Percentiles rank a stretch among this genome's conserved stretches.
Conservation (phyloP, 2,113 vertebrate genomes). For the Eulemur macaco region DNA sequence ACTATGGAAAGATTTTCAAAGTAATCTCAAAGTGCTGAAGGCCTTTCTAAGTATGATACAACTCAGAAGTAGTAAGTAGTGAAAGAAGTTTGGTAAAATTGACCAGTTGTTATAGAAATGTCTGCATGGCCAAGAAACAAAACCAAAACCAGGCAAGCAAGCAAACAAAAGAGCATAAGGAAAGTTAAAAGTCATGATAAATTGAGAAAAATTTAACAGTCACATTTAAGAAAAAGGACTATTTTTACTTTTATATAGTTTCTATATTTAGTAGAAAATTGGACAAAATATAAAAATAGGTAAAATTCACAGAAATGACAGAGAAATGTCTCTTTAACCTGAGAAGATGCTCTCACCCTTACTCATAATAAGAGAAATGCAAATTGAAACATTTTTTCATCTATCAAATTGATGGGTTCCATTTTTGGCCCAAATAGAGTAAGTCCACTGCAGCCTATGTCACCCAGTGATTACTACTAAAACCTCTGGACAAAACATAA, state of each 20-base stretch:
- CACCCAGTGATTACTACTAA: not conserved
- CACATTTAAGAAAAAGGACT: not conserved
- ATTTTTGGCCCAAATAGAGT: not conserved
- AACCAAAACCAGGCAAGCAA: not conserved
- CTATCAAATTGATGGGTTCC: not conserved
- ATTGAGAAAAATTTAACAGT: not conserved
- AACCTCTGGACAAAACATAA: not conserved
- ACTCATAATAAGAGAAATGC: not conserved
- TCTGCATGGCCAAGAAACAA: not conserved
- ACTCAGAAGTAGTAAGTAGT: not conserved
- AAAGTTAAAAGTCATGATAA: not conserved
- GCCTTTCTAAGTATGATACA: not conserved
- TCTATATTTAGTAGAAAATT: not conserved
- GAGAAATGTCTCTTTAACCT: not conserved
- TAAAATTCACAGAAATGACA: not conserved
- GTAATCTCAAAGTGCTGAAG: not conserved
- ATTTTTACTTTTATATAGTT: not conserved
- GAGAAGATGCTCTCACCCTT: not conserved
- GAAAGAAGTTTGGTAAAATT: not conserved
- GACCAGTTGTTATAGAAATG: not conserved
- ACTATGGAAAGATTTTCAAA: not conserved
- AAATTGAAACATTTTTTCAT: not conserved
- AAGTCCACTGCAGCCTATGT: not conserved
- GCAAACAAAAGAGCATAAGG: not conserved
- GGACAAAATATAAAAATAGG: not conserved